phyloP scores from a whole-genome alignment of 1,140 invertebrate species.

The Sweltsa coloradensis region DNA sequence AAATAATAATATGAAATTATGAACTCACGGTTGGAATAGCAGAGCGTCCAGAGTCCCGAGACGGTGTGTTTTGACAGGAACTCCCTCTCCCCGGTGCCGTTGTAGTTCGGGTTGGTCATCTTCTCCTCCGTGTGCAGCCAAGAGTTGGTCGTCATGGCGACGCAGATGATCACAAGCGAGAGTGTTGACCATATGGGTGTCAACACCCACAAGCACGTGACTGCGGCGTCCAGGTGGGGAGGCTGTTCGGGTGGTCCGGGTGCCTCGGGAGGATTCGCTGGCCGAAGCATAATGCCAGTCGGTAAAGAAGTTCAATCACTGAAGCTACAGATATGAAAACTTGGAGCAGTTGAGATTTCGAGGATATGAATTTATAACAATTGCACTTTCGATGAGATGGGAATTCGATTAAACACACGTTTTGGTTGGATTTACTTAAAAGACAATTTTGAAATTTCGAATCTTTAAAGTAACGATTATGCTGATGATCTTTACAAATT shows the following conservation, averaged over 20 bases:
- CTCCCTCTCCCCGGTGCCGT: slow-evolving; percentile 46
- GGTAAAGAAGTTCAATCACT: too few relatives aligned
- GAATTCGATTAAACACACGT: too few relatives aligned
- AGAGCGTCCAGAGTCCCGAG: slow-evolving; percentile 55
- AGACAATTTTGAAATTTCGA: too few relatives aligned
- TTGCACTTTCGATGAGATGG: too few relatives aligned
- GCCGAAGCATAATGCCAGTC: slow-evolving; percentile 14
- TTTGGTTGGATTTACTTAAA: too few relatives aligned
- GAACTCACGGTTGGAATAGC: slow-evolving; percentile 54
- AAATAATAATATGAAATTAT: not conserved
- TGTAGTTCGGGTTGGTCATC: slow-evolving; percentile 49
- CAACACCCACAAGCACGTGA: slow-evolving; percentile 46
- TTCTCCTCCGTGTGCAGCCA: slow-evolving; percentile 59
- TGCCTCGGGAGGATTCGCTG: not conserved
- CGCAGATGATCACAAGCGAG: slow-evolving; percentile 44
- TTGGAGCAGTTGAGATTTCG: too few relatives aligned
- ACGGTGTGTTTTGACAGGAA: slow-evolving; percentile 52
- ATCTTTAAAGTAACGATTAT: too few relatives aligned
- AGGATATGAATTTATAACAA: too few relatives aligned
- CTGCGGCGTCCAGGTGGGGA: slow-evolving; percentile 36
- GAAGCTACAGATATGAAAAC: too few relatives aligned
- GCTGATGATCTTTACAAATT: too few relatives aligned
- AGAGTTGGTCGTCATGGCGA: slow-evolving; percentile 51
- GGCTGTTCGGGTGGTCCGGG: slow-evolving; percentile 1
- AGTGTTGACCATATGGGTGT: slow-evolving; percentile 49